Evolutionary conservation across 35 echinoderm and acorn worm genomes (phyloP), one percentile per base, ranked within the genome.

Genomic region (Holothuria glaberrima): DNA sequence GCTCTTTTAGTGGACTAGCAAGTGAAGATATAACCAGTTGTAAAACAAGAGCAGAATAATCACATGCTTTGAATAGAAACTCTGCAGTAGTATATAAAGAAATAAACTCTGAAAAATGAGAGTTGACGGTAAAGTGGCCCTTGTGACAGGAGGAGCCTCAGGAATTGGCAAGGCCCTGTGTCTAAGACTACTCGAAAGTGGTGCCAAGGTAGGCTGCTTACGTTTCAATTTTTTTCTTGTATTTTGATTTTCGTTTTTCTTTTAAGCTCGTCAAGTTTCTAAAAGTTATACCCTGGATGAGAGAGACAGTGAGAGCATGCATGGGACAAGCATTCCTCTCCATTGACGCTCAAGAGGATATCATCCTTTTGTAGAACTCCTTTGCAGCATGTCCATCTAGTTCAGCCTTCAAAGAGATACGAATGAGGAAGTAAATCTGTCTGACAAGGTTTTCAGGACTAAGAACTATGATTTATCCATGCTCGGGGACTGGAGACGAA

Each of bases 291-390:
- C 20, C 50, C 14, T 78, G 74, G 27, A 78, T 78, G 38, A 78
- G 74, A 13, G 74, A 78, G 44, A 78, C 74, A 9, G 74, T 48
- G 6, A 78, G 38, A n/a, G n/a, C n/a, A n/a, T 24, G 74, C 74
- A 48, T 78, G 74, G 25, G 74, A 78, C 74, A 78, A 33, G 21
- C 74, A 78, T 48, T 78, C 74, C 74, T 78, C 74, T 78, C 50
- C 74, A n/a, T 78, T 78, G 20, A 78, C 50, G 6, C 74, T 78
- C 9, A 78, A 28, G 14, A 78, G 74, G 24, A 48, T 78, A 27
- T 78, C 74, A 48, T 78, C 74, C 19, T 78, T 48, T 48, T 78
- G 38, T 33, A 78, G 13, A 28, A 38, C 74, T 14, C 74, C 74
- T 17, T 20, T 12, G 44, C 21, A 78, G 74, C 74, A 24, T 50